A percentile compares a stretch with the other conserved stretches of the same genome.
phyloP scores from a whole-genome alignment of 2,888 invertebrate species.

The Fragum fragum region DNA sequence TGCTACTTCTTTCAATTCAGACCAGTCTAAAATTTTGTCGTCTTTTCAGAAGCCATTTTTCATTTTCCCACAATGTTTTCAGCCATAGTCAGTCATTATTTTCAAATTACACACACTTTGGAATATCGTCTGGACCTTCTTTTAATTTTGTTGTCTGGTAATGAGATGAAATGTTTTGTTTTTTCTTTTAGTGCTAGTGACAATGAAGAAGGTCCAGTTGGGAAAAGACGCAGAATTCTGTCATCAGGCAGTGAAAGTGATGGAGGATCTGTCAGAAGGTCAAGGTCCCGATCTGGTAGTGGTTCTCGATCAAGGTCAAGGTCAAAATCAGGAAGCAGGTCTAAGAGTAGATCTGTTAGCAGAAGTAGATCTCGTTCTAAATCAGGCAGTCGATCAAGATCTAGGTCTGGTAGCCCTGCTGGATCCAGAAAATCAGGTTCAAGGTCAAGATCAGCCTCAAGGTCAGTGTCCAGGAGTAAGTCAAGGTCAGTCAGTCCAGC shows the following conservation, averaged over 20 bases:
- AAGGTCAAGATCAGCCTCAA: slow-evolving; percentile 63
- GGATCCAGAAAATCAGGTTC: slow-evolving; percentile 63
- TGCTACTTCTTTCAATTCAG: too few species aligned
- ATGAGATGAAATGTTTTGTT: too few species aligned
- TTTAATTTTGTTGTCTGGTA: too few species aligned
- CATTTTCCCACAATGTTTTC: too few species aligned
- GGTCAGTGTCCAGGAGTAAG: slow-evolving; percentile 62
- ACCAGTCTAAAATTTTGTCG: too few species aligned
- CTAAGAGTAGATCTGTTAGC: slow-evolving; percentile 55
- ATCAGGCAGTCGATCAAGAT: slow-evolving; percentile 61
- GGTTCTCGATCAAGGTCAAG: slow-evolving; percentile 84
- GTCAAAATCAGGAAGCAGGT: slow-evolving; percentile 55
- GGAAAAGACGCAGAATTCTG: slow-evolving; percentile 81
- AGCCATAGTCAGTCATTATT: too few species aligned
- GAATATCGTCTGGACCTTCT: too few species aligned
- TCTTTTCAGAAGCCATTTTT: too few species aligned
- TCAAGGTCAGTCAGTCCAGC: slow-evolving; percentile 79
- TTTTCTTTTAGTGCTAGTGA: slow-evolving; percentile 76
- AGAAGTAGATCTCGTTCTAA: slow-evolving; percentile 53
- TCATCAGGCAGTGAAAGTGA: slow-evolving; percentile 85
- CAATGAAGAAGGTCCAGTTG: slow-evolving; percentile 74
- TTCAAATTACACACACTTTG: too few species aligned
- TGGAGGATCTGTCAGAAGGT: slow-evolving; percentile 75
- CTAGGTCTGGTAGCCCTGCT: slow-evolving; percentile 68
- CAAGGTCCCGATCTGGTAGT: slow-evolving; percentile 86